Conservation (phyloP, 2,888 invertebrate species). For the Diploptera punctata region DNA sequence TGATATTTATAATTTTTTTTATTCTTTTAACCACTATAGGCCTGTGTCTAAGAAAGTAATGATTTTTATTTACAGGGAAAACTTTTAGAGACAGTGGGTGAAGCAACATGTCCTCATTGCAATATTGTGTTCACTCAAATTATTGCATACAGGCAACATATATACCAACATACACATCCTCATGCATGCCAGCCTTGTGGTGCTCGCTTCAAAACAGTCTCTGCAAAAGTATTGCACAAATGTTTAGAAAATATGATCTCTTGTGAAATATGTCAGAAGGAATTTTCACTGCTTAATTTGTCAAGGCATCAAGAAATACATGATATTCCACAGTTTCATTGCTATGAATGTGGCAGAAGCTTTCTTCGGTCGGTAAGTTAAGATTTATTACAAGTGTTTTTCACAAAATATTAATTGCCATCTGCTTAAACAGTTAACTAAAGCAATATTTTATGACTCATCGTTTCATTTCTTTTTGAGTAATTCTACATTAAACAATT, state of each 20-base stretch:
- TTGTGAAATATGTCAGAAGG: slow-evolving; percentile 26
- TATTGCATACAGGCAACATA: slow-evolving; percentile 51
- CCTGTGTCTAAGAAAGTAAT: too few species aligned
- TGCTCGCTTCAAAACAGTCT: slow-evolving; percentile 42
- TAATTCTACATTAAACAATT: too few species aligned
- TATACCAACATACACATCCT: slow-evolving; percentile 53
- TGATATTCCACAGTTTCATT: slow-evolving; percentile 42
- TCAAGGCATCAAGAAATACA: slow-evolving; percentile 42
- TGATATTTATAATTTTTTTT: too few species aligned
- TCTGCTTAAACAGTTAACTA: too few species aligned
- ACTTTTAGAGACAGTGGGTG: slow-evolving; percentile 26
- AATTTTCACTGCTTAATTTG: slow-evolving; percentile 39
- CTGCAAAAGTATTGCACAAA: not conserved
- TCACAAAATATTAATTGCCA: too few species aligned
- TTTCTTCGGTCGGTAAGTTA: slow-evolving; percentile 41
- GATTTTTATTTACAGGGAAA: slow-evolving; percentile 16
- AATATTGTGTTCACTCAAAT: slow-evolving; percentile 47
- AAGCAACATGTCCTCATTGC: slow-evolving; percentile 43
- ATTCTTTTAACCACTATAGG: too few species aligned
- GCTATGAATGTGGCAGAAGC: slow-evolving; percentile 42
- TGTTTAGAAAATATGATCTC: not conserved
- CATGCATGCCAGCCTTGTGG: slow-evolving; percentile 46
- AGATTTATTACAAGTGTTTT: not conserved
- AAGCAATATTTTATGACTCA: too few species aligned
- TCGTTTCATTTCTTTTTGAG: too few species aligned